Percentiles rank a stretch among this genome's conserved stretches.
phyloP scores from a whole-genome alignment of 1,140 invertebrate genomes.

The Stegodyphus dumicola region DNA sequence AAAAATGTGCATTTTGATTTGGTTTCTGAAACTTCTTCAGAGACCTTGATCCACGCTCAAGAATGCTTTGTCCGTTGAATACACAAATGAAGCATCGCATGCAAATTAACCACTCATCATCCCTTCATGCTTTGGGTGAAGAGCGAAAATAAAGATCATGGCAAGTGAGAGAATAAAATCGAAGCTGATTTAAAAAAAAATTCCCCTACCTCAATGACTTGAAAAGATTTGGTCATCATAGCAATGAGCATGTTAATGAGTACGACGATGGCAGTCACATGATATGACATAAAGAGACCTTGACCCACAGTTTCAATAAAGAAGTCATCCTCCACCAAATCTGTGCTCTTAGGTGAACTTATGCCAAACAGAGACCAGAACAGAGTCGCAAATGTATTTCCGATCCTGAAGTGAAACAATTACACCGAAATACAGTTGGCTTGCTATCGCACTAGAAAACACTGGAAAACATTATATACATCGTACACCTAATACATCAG shows the following conservation, averaged over 20 bases:
- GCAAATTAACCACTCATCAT: no score
- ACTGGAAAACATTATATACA: no score
- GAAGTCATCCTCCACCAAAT: slow-evolving; percentile 61
- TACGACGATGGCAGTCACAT: slow-evolving; percentile 87
- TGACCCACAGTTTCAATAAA: slow-evolving; percentile 59
- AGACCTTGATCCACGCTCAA: no score
- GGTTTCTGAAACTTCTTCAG: no score
- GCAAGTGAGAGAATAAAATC: not conserved
- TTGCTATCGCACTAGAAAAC: no score
- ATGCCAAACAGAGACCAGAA: slow-evolving; percentile 73
- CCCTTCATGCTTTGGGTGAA: no score
- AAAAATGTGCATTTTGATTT: no score
- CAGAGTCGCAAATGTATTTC: slow-evolving; percentile 70
- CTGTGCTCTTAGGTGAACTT: slow-evolving; percentile 69
- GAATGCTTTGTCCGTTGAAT: no score
- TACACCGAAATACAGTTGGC: not conserved
- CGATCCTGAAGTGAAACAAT: slow-evolving; percentile 65
- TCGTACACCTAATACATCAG: no score
- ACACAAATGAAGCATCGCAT: no score
- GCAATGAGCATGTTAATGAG: slow-evolving; percentile 87
- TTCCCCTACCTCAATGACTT: slow-evolving; percentile 77
- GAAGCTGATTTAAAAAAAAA: not conserved
- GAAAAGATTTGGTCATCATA: slow-evolving; percentile 92
- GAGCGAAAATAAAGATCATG: no score
- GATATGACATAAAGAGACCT: slow-evolving; percentile 82